phyloP scores from a whole-genome alignment of 2,113 vertebrate genomes.

The Sorex fumeus region DNA sequence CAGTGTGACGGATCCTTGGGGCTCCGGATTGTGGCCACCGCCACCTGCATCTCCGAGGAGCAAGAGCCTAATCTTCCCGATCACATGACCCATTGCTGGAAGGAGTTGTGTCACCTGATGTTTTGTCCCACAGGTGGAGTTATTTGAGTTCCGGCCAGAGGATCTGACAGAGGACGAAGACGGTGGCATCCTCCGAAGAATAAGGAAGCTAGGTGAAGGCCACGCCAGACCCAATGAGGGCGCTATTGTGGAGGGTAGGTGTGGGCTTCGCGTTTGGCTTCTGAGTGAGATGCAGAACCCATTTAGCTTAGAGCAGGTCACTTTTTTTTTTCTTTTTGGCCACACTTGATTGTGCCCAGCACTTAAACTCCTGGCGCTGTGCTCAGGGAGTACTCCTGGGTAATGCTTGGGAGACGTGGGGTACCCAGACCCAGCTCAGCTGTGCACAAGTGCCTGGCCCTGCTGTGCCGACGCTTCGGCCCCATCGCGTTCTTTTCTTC shows the following conservation, averaged over 20 bases:
- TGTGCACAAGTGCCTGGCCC: too few species aligned
- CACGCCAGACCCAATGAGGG: constrained; percentile 97
- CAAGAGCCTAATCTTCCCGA: not conserved
- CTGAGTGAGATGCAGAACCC: not conserved
- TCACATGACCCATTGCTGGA: not conserved
- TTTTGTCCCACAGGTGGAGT: constrained; percentile 91
- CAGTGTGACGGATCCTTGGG: not conserved
- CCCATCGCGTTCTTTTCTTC: not conserved
- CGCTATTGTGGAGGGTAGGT: constrained; percentile 94
- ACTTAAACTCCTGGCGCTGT: too few species aligned
- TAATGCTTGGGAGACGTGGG: too few species aligned
- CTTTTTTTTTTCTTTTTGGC: not conserved
- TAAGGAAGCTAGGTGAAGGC: constrained; percentile 94
- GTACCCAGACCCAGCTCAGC: too few species aligned
- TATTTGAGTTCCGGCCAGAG: constrained; percentile 97
- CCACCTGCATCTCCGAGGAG: not conserved
- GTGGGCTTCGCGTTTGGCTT: not conserved
- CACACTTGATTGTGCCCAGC: too few species aligned
- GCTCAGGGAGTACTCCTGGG: too few species aligned
- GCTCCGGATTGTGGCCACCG: not conserved
- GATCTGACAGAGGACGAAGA: constrained; percentile 96
- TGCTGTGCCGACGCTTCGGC: too few species aligned
- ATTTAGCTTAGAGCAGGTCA: not conserved
- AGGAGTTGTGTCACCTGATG: not conserved
- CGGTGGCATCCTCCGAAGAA: constrained; percentile 95